phyloP scores from a whole-genome alignment of 2,888 invertebrate species.

The Lamproptera curius region DNA sequence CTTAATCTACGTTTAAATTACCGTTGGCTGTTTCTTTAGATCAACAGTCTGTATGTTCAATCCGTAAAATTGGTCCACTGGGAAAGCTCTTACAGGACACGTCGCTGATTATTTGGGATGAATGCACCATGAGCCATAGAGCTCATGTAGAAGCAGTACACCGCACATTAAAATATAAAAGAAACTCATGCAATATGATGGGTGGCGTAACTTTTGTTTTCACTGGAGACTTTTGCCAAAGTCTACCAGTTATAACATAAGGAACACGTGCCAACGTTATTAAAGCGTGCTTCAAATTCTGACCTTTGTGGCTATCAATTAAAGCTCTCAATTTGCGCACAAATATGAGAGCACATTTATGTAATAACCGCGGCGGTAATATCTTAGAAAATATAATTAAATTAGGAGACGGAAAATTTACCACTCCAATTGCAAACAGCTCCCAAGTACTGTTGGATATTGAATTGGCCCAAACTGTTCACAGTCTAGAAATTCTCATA shows the following conservation, averaged over 20 bases:
- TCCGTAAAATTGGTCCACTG: background rate
- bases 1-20: background rate
- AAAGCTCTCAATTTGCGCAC: slow-evolving; percentile 6
- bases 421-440: background rate
- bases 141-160: slow-evolving; percentile 22
- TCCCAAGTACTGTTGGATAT: background rate
- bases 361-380: background rate
- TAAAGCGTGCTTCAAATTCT: slow-evolving; percentile 9
- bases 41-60: background rate
- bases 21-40: background rate
- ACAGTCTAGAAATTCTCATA: slow-evolving; percentile 7
- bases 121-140: background rate
- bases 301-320: slow-evolving; percentile 7
- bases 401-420: background rate
- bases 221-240: slow-evolving; percentile 1
- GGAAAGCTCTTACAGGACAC: background rate
- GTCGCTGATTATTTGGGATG: background rate
- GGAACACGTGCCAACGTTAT: slow-evolving; percentile 6
- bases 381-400: background rate
- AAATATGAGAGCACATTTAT: slow-evolving; percentile 3
- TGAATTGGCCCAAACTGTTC: slow-evolving; percentile 1
- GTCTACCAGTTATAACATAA: slow-evolving; percentile 6
- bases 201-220: background rate
- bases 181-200: slow-evolving; percentile 13
- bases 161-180: slow-evolving; percentile 14